These are phyloP conservation scores for Anthoscopus minutus DNA, from an alignment of 2,113 vertebrate genomes.

Conservation along the genomic window DNA sequence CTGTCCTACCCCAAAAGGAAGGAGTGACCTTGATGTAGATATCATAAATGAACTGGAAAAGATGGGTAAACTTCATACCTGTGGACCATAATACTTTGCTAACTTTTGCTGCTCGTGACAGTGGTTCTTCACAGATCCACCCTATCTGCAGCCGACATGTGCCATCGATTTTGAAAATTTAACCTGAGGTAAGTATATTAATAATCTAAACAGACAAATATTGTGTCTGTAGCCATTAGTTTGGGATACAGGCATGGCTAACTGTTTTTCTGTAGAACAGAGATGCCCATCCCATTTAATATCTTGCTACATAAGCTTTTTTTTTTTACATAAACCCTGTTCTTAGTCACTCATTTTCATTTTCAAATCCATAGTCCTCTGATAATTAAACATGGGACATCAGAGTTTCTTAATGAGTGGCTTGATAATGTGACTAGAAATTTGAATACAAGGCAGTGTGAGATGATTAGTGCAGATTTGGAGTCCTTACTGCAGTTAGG, in stretches of 20 bases:
- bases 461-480: background rate
- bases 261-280: background rate
- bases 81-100: background rate
- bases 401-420: background rate
- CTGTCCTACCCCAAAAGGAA: background rate
- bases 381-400: background rate
- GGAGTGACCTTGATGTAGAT: background rate
- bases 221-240: background rate
- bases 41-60: background rate
- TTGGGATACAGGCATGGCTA: background rate
- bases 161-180: slow-evolving; percentile 22
- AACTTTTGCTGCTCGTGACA: background rate
- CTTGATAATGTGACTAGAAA: background rate
- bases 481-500: background rate
- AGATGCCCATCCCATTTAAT: background rate
- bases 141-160: background rate
- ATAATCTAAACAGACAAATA: background rate
- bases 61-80: background rate
- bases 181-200: background rate
- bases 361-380: background rate
- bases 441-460: background rate
- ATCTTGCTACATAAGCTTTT: background rate
- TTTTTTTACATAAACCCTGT: background rate
- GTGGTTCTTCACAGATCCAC: slow-evolving; percentile 1
- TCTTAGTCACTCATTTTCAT: background rate